Base-by-base conservation (phyloP, 2,888 invertebrate species). In the Harpagoxenus sublaevis region DNA sequence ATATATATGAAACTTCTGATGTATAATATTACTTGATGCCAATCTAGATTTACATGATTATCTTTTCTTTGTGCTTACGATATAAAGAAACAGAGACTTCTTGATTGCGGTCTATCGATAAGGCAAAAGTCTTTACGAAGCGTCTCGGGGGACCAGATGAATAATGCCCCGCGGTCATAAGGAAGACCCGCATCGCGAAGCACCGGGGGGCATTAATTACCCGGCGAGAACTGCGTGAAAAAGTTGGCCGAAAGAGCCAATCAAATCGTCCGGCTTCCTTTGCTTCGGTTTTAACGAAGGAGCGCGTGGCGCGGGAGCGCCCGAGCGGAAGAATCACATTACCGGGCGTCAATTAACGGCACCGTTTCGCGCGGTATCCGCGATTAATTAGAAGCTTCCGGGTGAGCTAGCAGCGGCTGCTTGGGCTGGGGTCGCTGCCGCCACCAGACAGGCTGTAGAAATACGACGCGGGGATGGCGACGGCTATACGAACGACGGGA, bases 341-440 rank as follows among this genome's bases (percentile, higher is more conserved):
- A 86, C 83, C 79, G 75, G 48, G 63, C 83, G 83, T 87, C 87
- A 81, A 87, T 86, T 84, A 86, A 82, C 78, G 63, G 60, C 65
- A 42, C 71, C 79, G 71, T 84, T 85, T 71, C 77, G 63, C 84
- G 73, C 81, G 83, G 74, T 84, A 87, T 83, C 77, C 84, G 62
- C 88, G 75, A 85, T 84, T 87, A 88, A 88, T 88, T 87, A 87
- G 85, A 87, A 79, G 68, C 82, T 88, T 87, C 85, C 86, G 86
- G 79, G 23, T 78, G 86, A 87, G 75, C 60, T 82, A 53, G 31
- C 70, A 62, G 60, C 62, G 66, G 51, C 23, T n/a, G 63, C 63
- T 62, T 23, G 23, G 60, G 65, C 39, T 75, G 63, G 63, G 35
- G 53, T 12, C 15, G n/a, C 12, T 42, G 57, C 39, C 51, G 79